Evolutionary conservation across 2,888 invertebrate species (phyloP), one percentile per base, ranked within the genome.

Genomic region (Drosophila buzzatii): DNA sequence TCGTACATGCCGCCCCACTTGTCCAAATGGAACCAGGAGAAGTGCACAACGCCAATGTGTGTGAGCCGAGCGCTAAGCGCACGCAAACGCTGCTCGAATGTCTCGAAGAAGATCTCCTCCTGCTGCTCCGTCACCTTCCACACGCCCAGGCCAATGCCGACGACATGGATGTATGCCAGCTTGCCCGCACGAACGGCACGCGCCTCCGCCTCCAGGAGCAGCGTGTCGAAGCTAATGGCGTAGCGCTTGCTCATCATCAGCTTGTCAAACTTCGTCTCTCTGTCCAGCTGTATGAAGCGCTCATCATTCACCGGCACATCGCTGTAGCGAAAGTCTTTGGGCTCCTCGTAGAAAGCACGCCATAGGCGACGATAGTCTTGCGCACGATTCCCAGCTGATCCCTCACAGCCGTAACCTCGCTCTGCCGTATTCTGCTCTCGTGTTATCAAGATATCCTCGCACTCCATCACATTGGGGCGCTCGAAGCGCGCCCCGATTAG

Each of bases 81-180:
- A 7, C 93, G 93, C 37, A 96, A 91, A 4, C 96, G 93, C 56
- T 95, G 94, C 12, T 95, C 92, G 77, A 95, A 95, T 0, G 95
- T 94, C 33, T 95, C 93, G 3, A 96, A 89, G 83, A 95, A 96
- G 33, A 95, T 94, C 71, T 94, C 93, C 9, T 94, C 93, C 84
- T 96, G 96, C 55, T 95, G 94, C 0, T 89, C 76, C 0, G 94
- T 94, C n/a, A 94, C 92, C 85, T 92, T 94, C 96, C 96, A 96
- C 0, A 95, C 95, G 0, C 96, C 96, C n/a, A 95, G 90, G 52
- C 95, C 95, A 59, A 95, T 94, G 14, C 96, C 96, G 18, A 96
- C 94, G 7, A 96, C 93, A 88, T 96, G 96, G 2, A 96, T 83
- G 78, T 94, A 96, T 0, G 95, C 96, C 8, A 93, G 93, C 33